Percentiles rank a stretch among this genome's conserved stretches.
Evolutionary conservation across 2,797 vertebrate species (phyloP).

Genomic region (Betta splendens): DNA sequence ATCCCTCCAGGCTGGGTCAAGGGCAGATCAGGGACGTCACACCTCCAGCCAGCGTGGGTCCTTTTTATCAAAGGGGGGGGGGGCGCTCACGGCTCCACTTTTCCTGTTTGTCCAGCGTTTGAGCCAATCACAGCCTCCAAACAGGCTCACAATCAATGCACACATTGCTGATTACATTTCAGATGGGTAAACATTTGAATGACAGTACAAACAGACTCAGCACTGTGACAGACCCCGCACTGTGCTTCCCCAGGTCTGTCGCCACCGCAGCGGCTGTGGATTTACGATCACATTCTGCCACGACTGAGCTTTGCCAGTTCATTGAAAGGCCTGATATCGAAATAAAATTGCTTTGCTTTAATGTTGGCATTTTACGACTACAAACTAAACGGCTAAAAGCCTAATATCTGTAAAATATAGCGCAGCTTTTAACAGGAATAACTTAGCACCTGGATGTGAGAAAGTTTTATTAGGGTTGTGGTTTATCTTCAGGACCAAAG

Average conservation of each 20-base stretch:
- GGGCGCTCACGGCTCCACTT: conserved; percentile 32
- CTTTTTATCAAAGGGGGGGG: conserved; percentile 41
- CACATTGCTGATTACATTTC: conserved; percentile 69
- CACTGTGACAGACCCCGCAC: conserved; percentile 42
- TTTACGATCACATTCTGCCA: conserved; percentile 27
- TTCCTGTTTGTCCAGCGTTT: conserved; percentile 62
- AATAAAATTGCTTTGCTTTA: conserved; percentile 16
- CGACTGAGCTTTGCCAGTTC: conserved; percentile 16
- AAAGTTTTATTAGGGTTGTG: conserved; percentile 42
- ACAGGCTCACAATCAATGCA: conserved; percentile 60
- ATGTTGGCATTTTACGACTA: conserved; percentile 34
- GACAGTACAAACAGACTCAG: conserved; percentile 61
- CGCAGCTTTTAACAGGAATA: conserved; percentile 19
- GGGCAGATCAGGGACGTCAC: conserved; percentile 43
- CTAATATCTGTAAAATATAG: conserved; percentile 33
- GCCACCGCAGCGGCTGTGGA: conserved; percentile 43
- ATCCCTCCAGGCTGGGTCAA: conserved; percentile 41
- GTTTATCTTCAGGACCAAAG: conserved; percentile 39
- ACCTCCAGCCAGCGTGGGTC: conserved; percentile 37
- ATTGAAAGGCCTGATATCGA: conserved; percentile 30
- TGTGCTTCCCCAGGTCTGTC: conserved; percentile 45
- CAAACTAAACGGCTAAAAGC: conserved; percentile 37
- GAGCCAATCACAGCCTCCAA: conserved; percentile 62
- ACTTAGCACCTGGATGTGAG: conserved; percentile 48
- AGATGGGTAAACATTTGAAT: conserved; percentile 72